Base-by-base conservation (phyloP, 2,888 invertebrate species). In the Amiota mariae region DNA sequence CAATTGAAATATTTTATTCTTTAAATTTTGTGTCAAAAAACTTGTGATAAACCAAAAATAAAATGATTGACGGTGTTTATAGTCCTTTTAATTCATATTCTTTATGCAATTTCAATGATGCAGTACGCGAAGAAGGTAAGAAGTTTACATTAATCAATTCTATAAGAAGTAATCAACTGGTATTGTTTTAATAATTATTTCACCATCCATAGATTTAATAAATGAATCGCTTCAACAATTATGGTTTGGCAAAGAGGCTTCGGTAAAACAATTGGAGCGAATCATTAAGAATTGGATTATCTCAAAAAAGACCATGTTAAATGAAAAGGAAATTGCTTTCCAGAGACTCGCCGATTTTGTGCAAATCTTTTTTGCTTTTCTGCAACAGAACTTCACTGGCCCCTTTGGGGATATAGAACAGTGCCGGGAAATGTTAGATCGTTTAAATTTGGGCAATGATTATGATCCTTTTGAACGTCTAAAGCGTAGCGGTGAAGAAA, bases 381-480 rank as follows among this genome's bases (percentile, higher is more conserved):
- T 95, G 72, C 95, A 96, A 88, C 91, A 91, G 71, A 97, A 97
- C 90, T 97, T 96, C 92, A 94, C 94, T 70, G 95, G 97, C 0
- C 95, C 96, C 9, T 87, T 88, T 59, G 76, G 80, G 20, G 81
- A 83, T 63, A 9, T 83, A 8, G 46, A 70, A 12, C 71, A 72
- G 0, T 80, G 82, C 51, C 72, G 73, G n/a, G 75, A 78, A 66
- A 73, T 81, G 74, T n/a, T 85, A 47, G 24, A 24, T 2, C 18
- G 61, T 0, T 36, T 82, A 0, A 6, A 77, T 47, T 18, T 51
- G 15, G 20, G 18, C 49, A n/a, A 1, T 2, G 13, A 24, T 9
- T 74, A 59, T 13, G 77, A 83, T 73, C 77, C 84, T 0, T 76
- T 77, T 51, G 82, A 79, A 6, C 77, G 80, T 18, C 77, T 88